Evolutionary conservation across 2,113 vertebrate genomes (phyloP).

Genomic region (Aegypius monachus): DNA sequence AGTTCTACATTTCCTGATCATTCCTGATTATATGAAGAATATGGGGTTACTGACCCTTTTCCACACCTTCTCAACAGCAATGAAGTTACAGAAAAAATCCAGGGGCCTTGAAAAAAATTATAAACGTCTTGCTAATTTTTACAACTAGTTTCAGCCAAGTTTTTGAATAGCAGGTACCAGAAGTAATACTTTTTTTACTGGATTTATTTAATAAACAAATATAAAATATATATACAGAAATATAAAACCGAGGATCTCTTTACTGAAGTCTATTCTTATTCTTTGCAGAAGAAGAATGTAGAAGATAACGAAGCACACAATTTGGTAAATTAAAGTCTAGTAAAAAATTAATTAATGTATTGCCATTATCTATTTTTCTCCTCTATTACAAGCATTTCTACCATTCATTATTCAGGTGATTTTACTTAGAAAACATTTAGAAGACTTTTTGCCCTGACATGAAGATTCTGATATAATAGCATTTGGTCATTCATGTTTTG

Average conservation of each 20-base stretch:
- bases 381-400: background rate
- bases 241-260: background rate
- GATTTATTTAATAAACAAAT: background rate
- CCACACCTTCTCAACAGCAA: conserved; percentile 20
- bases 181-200: background rate
- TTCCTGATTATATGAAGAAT: conserved; percentile 70
- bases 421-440: background rate
- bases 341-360: background rate
- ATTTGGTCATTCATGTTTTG: background rate
- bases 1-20: conserved; percentile 80
- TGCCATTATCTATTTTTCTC: background rate
- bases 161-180: background rate
- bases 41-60: conserved; percentile 64
- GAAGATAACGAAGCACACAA: background rate
- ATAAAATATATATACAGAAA: background rate
- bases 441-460: background rate
- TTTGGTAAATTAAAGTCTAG: background rate
- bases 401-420: background rate
- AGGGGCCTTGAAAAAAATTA: background rate
- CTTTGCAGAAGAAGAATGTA: background rate
- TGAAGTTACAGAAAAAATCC: conserved; percentile 4
- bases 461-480: background rate
- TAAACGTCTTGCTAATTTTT: background rate
- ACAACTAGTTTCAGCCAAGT: background rate
- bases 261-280: background rate